Evolutionary conservation across 2,797 vertebrate species (phyloP).

Genomic region (Coregonus sp.): DNA sequence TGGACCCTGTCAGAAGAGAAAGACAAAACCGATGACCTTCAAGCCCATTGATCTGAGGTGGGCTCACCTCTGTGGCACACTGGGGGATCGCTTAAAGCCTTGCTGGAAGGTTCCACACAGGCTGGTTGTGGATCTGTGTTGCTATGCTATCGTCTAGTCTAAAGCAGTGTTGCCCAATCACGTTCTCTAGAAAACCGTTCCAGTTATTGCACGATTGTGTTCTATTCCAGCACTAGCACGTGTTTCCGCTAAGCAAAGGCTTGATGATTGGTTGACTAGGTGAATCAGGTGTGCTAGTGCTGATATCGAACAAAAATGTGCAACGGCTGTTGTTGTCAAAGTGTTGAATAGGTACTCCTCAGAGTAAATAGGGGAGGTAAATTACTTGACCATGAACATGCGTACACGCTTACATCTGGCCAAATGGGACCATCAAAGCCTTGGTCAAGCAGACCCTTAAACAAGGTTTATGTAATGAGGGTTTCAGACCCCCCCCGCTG

Average conservation of each 20-base stretch:
- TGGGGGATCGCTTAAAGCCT: not conserved
- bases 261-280: too few relatives aligned
- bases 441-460: conserved; percentile 35
- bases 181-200: not conserved
- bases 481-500: conserved; percentile 37
- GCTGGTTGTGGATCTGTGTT: not conserved
- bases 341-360: too few relatives aligned
- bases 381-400: not conserved
- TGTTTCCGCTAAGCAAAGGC: not conserved
- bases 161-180: too few relatives aligned
- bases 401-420: not conserved
- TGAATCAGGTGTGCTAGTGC: too few relatives aligned
- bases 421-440: conserved; percentile 4
- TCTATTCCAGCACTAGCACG: not conserved
- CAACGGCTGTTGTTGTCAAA: too few relatives aligned
- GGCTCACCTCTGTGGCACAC: conserved; percentile 11
- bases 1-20: conserved; percentile 54
- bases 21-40: conserved; percentile 49
- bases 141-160: not conserved
- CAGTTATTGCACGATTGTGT: not conserved
- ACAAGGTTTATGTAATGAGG: conserved; percentile 48
- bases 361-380: not conserved
- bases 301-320: too few relatives aligned
- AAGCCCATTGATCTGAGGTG: conserved; percentile 36
- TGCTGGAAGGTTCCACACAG: not conserved